These are phyloP conservation scores for Prionace glauca DNA, from an alignment of 2,797 vertebrate genomes.

Conservation along the genomic window DNA sequence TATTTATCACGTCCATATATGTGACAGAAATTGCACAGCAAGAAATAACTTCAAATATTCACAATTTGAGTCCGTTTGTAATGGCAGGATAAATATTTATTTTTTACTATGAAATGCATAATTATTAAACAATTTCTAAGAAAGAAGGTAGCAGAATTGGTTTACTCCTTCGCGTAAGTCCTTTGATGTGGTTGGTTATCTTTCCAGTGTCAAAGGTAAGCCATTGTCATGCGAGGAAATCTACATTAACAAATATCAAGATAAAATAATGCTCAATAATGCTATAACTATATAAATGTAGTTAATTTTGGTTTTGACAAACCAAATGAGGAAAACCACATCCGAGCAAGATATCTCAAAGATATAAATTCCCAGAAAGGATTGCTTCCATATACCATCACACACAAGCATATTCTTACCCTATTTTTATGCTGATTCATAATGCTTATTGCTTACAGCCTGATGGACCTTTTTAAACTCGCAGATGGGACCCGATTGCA, in stretches of 20 bases:
- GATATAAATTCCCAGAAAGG: not conserved
- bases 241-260: not conserved
- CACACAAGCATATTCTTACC: not conserved
- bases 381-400: not conserved
- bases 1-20: not conserved
- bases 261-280: not conserved
- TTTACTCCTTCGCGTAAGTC: not conserved
- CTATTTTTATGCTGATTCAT: not conserved
- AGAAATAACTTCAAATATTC: not conserved
- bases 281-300: not conserved
- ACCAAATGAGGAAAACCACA: constrained; percentile 13
- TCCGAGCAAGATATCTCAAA: not conserved
- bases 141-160: not conserved
- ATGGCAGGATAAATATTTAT: not conserved
- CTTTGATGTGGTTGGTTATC: constrained; percentile 22
- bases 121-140: not conserved
- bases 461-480: not conserved
- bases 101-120: not conserved
- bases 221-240: not conserved
- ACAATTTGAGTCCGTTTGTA: not conserved
- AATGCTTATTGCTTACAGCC: not conserved
- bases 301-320: not conserved
- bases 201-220: constrained; percentile 9
- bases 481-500: too few species aligned
- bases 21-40: not conserved